A percentile compares a stretch with the other conserved stretches of the same genome.
Conservation (phyloP, 2,797 vertebrate species). For the Falco rusticolus region DNA sequence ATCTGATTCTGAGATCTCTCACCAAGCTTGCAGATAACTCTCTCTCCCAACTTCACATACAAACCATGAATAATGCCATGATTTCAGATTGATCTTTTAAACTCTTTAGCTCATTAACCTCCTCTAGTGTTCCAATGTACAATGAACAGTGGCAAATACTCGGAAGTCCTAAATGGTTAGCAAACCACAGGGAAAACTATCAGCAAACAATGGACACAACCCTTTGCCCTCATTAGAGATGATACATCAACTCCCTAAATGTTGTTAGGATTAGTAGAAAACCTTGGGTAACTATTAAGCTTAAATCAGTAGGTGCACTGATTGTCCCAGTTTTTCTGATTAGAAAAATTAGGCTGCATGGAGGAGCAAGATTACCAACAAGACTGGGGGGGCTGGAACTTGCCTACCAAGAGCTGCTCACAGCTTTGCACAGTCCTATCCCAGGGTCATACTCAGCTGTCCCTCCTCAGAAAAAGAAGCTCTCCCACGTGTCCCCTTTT, state of each 20-base stretch:
- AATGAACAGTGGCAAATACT: not conserved
- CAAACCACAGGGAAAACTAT: not conserved
- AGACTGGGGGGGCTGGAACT: not conserved
- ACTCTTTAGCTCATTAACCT: not conserved
- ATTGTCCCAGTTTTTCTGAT: not conserved
- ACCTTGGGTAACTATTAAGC: not conserved
- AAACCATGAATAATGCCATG: not conserved
- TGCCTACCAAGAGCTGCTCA: not conserved
- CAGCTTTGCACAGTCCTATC: not conserved
- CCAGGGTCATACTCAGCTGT: not conserved
- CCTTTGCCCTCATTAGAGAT: not conserved
- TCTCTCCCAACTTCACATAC: not conserved
- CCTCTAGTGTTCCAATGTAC: not conserved
- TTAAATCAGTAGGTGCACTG: not conserved
- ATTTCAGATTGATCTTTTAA: not conserved
- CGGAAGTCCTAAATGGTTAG: not conserved
- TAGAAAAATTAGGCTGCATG: not conserved
- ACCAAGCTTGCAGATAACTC: not conserved
- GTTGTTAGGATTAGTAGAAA: not conserved
- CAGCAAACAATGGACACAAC: not conserved
- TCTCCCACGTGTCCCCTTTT: not conserved
- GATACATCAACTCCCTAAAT: not conserved
- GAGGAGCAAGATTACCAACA: fast-evolving
- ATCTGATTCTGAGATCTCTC: not conserved
- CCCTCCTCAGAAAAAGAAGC: not conserved